Base-by-base conservation (phyloP, 1,140 invertebrate species). In the Chelonus insularis region DNA sequence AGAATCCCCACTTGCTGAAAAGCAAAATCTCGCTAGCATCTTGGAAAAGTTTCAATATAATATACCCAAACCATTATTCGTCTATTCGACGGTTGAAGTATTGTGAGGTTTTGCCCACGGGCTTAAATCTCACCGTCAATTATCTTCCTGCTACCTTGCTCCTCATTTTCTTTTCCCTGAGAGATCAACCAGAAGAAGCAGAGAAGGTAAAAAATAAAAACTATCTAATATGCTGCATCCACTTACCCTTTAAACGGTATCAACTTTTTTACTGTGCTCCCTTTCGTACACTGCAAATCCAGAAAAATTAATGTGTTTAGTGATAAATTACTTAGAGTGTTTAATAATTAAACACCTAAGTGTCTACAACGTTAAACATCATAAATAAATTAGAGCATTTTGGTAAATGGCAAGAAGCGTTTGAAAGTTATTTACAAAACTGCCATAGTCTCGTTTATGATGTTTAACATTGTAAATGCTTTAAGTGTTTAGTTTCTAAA, bases 101-200 rank as follows among this genome's bases (percentile, higher is more conserved):
- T 52, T 52, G 50, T 32, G 25, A 21, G 25, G 32, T 14, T 48
- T 48, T 48, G 23, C 45, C 45, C 29, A 32, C 14, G 50, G 14
- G 50, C 50, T 52, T 32, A 34, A 52, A 52, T 52, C 50, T 16
- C 50, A 32, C 50, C 50, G 50, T 52, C 50, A 34, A 52, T 52
- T 52, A 52, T 52, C 37, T 37, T 21, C 39, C 18, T 16, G 4
- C 20, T 29, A 12, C 16, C 16, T 56, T 37, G 2, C 23, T 8
- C 25, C 54, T 56, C 23, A 56, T 56, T 56, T 56, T 56, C 21
- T 18, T 21, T 29, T 25, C 37, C 14, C 37, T 7, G 11, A 48
- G 23, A 25, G 45, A 51, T 6, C 20, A 16, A 51, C n/a, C n/a
- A n/a, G n/a, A n/a, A n/a, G n/a, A n/a, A n/a, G n/a, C n/a, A 21